These are phyloP conservation scores for Antennarius striatus DNA, from an alignment of 2,113 vertebrate genomes.

Conservation along the genomic window DNA sequence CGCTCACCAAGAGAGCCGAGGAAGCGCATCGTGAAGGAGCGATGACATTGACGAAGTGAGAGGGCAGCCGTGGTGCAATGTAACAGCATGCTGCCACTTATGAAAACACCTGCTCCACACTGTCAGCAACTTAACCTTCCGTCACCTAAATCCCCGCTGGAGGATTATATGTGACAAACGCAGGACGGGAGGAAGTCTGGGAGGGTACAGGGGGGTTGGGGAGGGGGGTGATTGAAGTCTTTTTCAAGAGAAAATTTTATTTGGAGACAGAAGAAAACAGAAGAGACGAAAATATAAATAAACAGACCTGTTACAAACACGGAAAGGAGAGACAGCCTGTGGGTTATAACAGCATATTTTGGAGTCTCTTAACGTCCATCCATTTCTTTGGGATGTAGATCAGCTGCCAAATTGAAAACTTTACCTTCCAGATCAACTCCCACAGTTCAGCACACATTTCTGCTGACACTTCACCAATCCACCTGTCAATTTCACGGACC, in stretches of 20 bases:
- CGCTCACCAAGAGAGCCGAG: constrained; percentile 20
- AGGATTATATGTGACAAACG: constrained; percentile 61
- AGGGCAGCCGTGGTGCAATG: constrained; percentile 44
- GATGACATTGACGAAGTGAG: constrained; percentile 73
- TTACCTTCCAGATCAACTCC: neutral
- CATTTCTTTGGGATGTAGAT: neutral
- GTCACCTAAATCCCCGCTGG: constrained; percentile 54
- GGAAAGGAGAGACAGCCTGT: neutral
- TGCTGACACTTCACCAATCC: neutral
- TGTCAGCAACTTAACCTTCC: constrained; percentile 69
- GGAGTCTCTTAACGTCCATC: neutral
- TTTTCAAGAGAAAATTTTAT: constrained; percentile 30
- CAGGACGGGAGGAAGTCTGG: constrained; percentile 30
- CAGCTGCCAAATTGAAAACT: neutral
- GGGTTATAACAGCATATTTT: no score
- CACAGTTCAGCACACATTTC: neutral
- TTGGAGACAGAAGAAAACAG: constrained; percentile 16
- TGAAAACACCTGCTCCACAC: constrained; percentile 69
- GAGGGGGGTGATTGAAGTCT: constrained; percentile 23
- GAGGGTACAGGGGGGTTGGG: neutral
- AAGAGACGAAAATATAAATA: neutral
- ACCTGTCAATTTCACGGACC: neutral
- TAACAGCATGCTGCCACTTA: constrained; percentile 57
- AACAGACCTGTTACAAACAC: constrained; percentile 4
- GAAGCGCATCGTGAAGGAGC: constrained; percentile 40